Evolutionary conservation across 2,888 invertebrate genomes (phyloP).

Genomic region (Metellina segmentata): DNA sequence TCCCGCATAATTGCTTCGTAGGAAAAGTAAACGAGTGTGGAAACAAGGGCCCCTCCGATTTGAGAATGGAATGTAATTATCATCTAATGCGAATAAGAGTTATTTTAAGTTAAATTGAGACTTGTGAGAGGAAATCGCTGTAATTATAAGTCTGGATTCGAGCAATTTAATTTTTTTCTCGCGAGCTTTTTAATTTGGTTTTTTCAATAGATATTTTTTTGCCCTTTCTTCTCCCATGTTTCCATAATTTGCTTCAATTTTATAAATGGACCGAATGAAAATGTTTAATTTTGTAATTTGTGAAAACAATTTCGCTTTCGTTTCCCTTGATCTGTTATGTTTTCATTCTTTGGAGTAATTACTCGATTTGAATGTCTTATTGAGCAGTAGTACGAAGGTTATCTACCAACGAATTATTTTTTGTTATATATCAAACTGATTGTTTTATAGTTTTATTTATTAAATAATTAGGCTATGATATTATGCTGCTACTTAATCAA

Average conservation of each 20-base stretch:
- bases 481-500: too few species aligned
- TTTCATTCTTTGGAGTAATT: neutral
- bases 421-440: too few species aligned
- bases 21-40: conserved; percentile 18
- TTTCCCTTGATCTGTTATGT: neutral
- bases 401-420: too few species aligned
- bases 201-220: neutral
- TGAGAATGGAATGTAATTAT: conserved; percentile 50
- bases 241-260: neutral
- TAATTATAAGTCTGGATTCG: conserved; percentile 21
- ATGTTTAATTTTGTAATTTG: conserved; percentile 11
- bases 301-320: neutral
- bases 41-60: neutral
- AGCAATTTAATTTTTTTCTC: neutral
- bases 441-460: too few species aligned
- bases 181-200: conserved; percentile 8
- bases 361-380: neutral
- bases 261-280: neutral
- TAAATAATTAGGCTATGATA: too few species aligned
- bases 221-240: neutral
- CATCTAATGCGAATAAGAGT: conserved; percentile 31
- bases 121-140: conserved; percentile 4
- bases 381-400: too few species aligned
- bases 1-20: conserved; percentile 30
- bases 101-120: conserved; percentile 46